Evolutionary conservation across 2,797 vertebrate genomes (phyloP).

Genomic region (Brotula barbata): DNA sequence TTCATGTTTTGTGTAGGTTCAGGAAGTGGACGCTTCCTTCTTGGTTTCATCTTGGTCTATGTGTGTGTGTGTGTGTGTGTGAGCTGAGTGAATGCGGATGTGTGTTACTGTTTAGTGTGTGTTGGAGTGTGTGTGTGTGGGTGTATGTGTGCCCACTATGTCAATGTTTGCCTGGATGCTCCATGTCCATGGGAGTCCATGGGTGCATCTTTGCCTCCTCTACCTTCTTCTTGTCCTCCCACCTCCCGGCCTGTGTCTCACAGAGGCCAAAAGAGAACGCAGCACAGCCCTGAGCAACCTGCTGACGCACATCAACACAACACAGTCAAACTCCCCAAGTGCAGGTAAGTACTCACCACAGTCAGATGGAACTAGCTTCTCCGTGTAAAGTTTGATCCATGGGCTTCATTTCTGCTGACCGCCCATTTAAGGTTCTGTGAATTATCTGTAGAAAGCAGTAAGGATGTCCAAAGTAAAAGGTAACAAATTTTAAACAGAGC

Average conservation of each 20-base stretch:
- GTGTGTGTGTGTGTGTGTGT: slow-evolving; percentile 2
- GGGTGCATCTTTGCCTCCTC: slow-evolving; percentile 38
- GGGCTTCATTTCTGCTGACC: too few species aligned
- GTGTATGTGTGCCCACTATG: slow-evolving; percentile 48
- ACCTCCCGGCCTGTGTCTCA: not conserved
- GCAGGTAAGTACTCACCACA: slow-evolving; percentile 39
- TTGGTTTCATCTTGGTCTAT: slow-evolving; percentile 3
- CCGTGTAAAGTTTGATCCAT: too few species aligned
- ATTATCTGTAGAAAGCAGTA: too few species aligned
- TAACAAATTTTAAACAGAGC: too few species aligned
- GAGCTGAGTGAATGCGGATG: not conserved
- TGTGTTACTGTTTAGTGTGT: slow-evolving; percentile 6
- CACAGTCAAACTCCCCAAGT: not conserved
- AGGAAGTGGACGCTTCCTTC: slow-evolving; percentile 11
- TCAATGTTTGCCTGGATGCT: slow-evolving; percentile 28
- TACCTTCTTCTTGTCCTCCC: slow-evolving; percentile 47
- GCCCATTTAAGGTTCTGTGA: too few species aligned
- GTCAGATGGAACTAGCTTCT: too few species aligned
- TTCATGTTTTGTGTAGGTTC: slow-evolving; percentile 32
- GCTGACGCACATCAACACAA: rapidly evolving
- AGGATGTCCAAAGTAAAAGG: too few species aligned
- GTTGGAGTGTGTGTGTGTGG: slow-evolving; percentile 16
- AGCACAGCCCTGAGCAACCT: rapidly evolving
- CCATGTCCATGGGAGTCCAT: slow-evolving; percentile 23
- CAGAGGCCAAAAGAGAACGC: rapidly evolving